phyloP scores from a whole-genome alignment of 1,140 invertebrate species.

The Drosophila kohkoa region DNA sequence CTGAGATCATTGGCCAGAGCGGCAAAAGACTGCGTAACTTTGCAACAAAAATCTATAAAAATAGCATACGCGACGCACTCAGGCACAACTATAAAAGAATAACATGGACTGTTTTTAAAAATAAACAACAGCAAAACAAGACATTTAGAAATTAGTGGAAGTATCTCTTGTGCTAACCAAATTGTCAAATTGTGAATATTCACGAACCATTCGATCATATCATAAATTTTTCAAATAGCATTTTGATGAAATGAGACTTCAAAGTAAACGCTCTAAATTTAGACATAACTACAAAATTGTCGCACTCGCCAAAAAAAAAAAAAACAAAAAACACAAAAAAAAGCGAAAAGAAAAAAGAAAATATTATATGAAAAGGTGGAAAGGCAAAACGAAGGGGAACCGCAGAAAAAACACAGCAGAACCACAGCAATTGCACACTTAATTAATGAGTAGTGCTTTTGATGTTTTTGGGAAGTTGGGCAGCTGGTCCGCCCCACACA shows the following conservation, averaged over 20 bases:
- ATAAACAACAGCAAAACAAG: conserved; percentile 10
- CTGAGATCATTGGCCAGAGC: conserved; percentile 75
- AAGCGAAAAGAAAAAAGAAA: too few relatives aligned
- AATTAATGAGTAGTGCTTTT: conserved; percentile 80
- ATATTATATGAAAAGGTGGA: conserved; percentile 31
- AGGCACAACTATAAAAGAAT: conserved; percentile 39
- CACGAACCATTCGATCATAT: conserved; percentile 8
- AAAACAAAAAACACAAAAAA: conserved; percentile 53
- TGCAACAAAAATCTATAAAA: conserved; percentile 62
- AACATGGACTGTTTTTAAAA: conserved; percentile 6
- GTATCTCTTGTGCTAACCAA: conserved; percentile 31
- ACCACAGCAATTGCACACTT: conserved; percentile 74
- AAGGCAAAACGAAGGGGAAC: conserved; percentile 1
- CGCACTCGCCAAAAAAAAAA: conserved; percentile 12
- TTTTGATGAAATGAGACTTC: conserved; percentile 54
- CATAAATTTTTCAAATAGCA: conserved; percentile 7
- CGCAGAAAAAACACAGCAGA: conserved; percentile 5
- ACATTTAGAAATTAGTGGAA: conserved; percentile 36
- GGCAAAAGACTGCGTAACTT: conserved; percentile 62
- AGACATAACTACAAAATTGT: conserved; percentile 63
- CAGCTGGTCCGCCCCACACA: conserved; percentile 39
- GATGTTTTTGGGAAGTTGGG: conserved; percentile 76
- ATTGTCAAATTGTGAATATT: conserved; percentile 49
- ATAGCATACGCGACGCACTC: conserved; percentile 59
- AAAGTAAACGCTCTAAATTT: conserved; percentile 74